A percentile compares a stretch with the other conserved stretches of the same genome.
Evolutionary conservation across 1,140 invertebrate species (phyloP).

Genomic region (Solenopsis invicta): DNA sequence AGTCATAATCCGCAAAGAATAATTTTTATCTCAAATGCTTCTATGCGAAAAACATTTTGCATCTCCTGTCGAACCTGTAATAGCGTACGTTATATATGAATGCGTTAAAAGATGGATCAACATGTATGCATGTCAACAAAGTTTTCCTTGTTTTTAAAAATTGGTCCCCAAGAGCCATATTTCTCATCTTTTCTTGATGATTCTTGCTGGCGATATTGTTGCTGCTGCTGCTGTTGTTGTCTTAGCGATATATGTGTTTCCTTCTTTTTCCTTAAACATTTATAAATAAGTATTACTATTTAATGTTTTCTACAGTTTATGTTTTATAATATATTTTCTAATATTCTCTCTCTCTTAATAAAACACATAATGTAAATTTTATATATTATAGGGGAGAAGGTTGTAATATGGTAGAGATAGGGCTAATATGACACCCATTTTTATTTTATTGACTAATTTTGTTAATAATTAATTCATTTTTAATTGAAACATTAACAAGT

Average conservation of each 20-base stretch:
- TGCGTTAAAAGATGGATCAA: constrained; percentile 76
- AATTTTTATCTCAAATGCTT: constrained; percentile 5
- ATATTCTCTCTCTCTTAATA: constrained; percentile 15
- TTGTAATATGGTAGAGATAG: no score
- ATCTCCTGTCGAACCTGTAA: neutral
- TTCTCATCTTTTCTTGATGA: constrained; percentile 85
- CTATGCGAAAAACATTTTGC: neutral
- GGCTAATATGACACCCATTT: no score
- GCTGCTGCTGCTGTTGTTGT: constrained; percentile 75
- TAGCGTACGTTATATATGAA: neutral
- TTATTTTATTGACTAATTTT: no score
- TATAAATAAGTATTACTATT: constrained; percentile 18
- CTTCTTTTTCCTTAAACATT: constrained; percentile 85
- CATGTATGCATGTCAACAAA: constrained; percentile 91
- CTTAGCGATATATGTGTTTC: constrained; percentile 51
- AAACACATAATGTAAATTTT: neutral
- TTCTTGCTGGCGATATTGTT: constrained; percentile 76
- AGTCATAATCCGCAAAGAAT: neutral
- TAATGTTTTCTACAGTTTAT: neutral
- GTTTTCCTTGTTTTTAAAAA: constrained; percentile 91
- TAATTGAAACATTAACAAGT: no score
- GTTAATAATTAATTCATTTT: no score
- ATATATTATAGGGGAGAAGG: no score
- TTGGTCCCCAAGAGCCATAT: constrained; percentile 90
- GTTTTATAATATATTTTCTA: constrained; percentile 19